Percentiles rank a stretch among this genome's conserved stretches.
phyloP scores from a whole-genome alignment of 2,888 invertebrate species.

The Drosophila rubida region DNA sequence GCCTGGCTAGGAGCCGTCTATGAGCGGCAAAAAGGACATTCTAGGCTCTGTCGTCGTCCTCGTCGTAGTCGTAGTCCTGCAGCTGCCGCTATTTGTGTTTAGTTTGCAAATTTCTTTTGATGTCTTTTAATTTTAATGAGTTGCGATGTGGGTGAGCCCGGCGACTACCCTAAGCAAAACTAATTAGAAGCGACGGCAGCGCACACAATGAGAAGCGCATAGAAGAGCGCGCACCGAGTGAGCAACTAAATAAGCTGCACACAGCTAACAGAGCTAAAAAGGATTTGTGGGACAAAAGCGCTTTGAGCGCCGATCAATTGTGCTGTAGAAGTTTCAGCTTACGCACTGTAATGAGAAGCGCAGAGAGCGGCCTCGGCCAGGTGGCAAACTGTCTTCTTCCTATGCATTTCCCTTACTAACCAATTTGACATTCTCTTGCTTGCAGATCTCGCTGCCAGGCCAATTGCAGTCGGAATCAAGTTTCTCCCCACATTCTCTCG shows the following conservation, averaged over 20 bases:
- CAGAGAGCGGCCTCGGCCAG: slow-evolving; percentile 7
- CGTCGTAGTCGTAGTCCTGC: slow-evolving; percentile 10
- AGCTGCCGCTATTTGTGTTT: slow-evolving; percentile 64
- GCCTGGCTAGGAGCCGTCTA: slow-evolving; percentile 22
- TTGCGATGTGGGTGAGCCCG: slow-evolving; percentile 51
- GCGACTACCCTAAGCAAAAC: slow-evolving; percentile 58
- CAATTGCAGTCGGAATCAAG: slow-evolving; percentile 24
- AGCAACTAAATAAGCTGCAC: slow-evolving; percentile 20
- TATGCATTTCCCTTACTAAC: background rate
- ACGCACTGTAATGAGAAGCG: slow-evolving; percentile 1
- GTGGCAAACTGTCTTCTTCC: background rate
- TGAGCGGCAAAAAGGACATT: slow-evolving; percentile 67
- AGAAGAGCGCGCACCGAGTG: slow-evolving; percentile 28
- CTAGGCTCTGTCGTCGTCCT: slow-evolving; percentile 30
- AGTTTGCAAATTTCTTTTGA: slow-evolving; percentile 80
- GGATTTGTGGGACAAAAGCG: background rate
- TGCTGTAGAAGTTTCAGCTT: background rate
- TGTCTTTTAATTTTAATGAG: slow-evolving; percentile 81
- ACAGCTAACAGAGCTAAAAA: background rate
- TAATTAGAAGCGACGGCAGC: slow-evolving; percentile 64
- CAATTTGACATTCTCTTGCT: slow-evolving; percentile 11
- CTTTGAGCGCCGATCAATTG: background rate
- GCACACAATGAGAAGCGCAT: slow-evolving; percentile 28
- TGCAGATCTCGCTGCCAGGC: slow-evolving; percentile 60
- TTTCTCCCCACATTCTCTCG: slow-evolving; percentile 13